Evolutionary conservation across 2,113 vertebrate genomes (phyloP).

Genomic region (Bungarus multicinctus): DNA sequence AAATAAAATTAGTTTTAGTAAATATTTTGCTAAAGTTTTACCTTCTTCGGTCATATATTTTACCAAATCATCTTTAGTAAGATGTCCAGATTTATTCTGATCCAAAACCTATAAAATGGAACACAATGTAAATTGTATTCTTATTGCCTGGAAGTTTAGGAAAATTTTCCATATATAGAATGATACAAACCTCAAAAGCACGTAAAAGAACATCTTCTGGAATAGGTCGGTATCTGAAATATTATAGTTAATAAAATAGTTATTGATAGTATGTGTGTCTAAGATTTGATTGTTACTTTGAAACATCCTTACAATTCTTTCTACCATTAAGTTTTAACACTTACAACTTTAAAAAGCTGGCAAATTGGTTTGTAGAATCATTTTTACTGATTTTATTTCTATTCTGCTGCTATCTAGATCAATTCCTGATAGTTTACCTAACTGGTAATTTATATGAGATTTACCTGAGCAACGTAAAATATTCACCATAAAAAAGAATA

Average conservation of each 20-base stretch:
- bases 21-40: slow-evolving; percentile 49
- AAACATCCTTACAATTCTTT: neutral
- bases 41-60: slow-evolving; percentile 89
- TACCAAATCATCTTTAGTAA: slow-evolving; percentile 81
- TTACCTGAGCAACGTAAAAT: neutral
- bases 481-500: neutral
- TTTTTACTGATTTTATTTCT: neutral
- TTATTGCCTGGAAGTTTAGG: slow-evolving; percentile 22
- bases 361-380: neutral
- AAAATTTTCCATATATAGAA: slow-evolving; percentile 8
- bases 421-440: neutral
- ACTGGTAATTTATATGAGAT: neutral
- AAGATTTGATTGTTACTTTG: neutral
- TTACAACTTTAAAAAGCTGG: neutral
- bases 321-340: neutral
- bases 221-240: slow-evolving; percentile 82
- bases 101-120: slow-evolving; percentile 81
- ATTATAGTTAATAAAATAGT: slow-evolving; percentile 33
- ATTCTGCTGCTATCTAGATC: neutral
- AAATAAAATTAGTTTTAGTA: slow-evolving; percentile 15
- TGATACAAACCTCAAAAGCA: slow-evolving; percentile 86
- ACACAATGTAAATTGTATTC: slow-evolving; percentile 42
- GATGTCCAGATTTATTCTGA: slow-evolving; percentile 78
- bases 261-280: neutral
- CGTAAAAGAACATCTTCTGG: slow-evolving; percentile 82